Evolutionary conservation across 2,113 vertebrate genomes (phyloP), one percentile per base, ranked within the genome.

Genomic region (Megalops atlanticus): DNA sequence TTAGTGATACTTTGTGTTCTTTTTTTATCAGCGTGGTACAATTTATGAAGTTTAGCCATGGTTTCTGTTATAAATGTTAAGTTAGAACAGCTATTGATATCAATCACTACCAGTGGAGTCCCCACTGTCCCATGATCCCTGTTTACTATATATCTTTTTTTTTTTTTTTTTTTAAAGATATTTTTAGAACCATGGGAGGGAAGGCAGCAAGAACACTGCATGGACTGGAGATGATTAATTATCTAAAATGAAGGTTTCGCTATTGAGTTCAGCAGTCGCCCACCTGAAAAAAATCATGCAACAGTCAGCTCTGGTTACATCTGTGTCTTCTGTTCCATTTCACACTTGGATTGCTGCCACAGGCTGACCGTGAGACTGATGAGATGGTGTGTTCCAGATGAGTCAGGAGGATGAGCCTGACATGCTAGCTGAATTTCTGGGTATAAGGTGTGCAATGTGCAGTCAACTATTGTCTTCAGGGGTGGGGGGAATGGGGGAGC

Each of bases 321-420:
- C 10, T 64, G 58, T 10, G 31, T n/a, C 58, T 64, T 64, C 58
- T 64, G 24, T 64, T 64, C n/a, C 2, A 31, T 64, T 31, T 64
- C 58, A 64, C 58, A 64, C 58, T 64, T 31, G 58, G 58, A 31
- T 64, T 27, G 58, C 58, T 64, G 58, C 58, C 58, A 64, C 58
- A 31, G n/a, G 18, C 58, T 64, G 24, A 31, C 58, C 58, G 11
- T 64, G n/a, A 31, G 24, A 64, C 24, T 31, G 58, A 5, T 31
- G 58, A 24, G 58, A 64, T 64, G 58, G 49, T 21, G 18, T 54
- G 49, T 24, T 21, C 24, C 58, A 64, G 24, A 64, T 27, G 31
- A n/a, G 24, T 64, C 24, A 31, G 8, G 31, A 31, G 58, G 58
- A 64, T n/a, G 31, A n/a, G 4, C 58, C 31, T 64, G 58, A 64